Evolutionary conservation across 2,888 invertebrate genomes (phyloP), one percentile per base, ranked within the genome.

Genomic region (Lagria hirta): DNA sequence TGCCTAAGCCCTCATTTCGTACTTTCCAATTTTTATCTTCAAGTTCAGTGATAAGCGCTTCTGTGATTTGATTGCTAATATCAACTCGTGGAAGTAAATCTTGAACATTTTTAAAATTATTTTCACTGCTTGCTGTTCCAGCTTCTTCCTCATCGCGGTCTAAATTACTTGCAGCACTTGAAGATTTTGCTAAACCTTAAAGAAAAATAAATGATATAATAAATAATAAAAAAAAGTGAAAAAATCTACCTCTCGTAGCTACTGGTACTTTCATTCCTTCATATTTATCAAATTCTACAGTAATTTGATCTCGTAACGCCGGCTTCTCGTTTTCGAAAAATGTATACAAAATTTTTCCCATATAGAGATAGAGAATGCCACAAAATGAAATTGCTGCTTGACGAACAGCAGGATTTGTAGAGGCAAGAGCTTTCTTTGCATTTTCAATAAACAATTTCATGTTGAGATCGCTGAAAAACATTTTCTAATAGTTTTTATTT

Each of bases 11-110:
- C 71, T 89, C 88, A 55, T 82, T 84, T 43, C 88, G 77, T 54
- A 84, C 85, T 77, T 96, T 96, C 96, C 96, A 97, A 72, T 91
- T 91, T 71, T 91, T 93, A 69, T 94, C 92, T 12, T 81, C 78
- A 55, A 94, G 76, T 70, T 95, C 91, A 4, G 79, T 82, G 2
- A 95, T 71, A 1, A 96, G 72, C 0, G 82, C 72, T 54, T 90
- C 88, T 0, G 91, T 92, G 49, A 96, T 86, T 57, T 87, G 86
- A 2, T 81, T 77, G 43, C 88, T 84, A 52, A 95, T 86, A 65
- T 94, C 93, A 1, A 84, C 80, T 24, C 88, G 75, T 0, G 92
- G 84, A 4, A 91, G 68, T 10, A 81, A 73, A 71, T 94, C 93
- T 14, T 84, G 81, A 3, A 79, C 73, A 52, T 78, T 79, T 0